Percentiles rank a stretch among this genome's conserved stretches.
phyloP scores from a whole-genome alignment of 2,888 invertebrate genomes.

The Caenorhabditis drosophilae region DNA sequence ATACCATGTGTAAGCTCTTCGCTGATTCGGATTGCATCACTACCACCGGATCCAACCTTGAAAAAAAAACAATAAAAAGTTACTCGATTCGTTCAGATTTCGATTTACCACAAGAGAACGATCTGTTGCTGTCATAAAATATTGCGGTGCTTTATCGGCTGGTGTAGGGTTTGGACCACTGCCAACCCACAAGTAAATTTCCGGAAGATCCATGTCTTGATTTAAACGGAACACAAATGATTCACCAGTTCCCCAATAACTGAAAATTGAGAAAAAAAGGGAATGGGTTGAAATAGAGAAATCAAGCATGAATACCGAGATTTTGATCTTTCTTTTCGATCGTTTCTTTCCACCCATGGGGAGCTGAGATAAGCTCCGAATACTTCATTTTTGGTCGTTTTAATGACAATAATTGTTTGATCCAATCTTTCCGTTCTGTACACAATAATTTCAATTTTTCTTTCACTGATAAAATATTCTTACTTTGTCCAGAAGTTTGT shows the following conservation, averaged over 20 bases:
- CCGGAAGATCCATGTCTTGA: conserved; percentile 48
- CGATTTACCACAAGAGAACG: conserved; percentile 57
- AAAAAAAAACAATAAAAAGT: conserved; percentile 12
- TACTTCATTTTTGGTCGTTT: conserved; percentile 51
- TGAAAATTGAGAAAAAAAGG: conserved; percentile 16
- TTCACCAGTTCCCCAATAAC: conserved; percentile 62
- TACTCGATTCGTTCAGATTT: background rate
- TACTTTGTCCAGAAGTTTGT: conserved; percentile 65
- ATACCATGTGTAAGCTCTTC: conserved; percentile 65
- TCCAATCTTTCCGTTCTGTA: conserved; percentile 62
- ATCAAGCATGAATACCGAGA: conserved; percentile 32
- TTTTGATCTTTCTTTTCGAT: conserved; percentile 58
- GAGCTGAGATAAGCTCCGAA: conserved; percentile 67
- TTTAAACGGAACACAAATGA: conserved; percentile 63
- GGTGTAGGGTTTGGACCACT: conserved; percentile 45
- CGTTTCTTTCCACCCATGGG: conserved; percentile 63
- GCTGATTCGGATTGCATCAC: conserved; percentile 66
- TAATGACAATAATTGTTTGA: conserved; percentile 62
- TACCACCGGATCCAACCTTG: conserved; percentile 65
- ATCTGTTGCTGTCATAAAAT: conserved; percentile 66
- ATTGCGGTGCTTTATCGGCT: conserved; percentile 58
- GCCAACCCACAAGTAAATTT: conserved; percentile 64
- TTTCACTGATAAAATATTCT: conserved; percentile 6
- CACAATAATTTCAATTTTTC: too few relatives aligned
- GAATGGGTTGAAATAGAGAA: background rate